These are phyloP conservation scores for Crypturellus tataupa DNA, from an alignment of 2,797 vertebrate genomes.

Conservation along the genomic window DNA sequence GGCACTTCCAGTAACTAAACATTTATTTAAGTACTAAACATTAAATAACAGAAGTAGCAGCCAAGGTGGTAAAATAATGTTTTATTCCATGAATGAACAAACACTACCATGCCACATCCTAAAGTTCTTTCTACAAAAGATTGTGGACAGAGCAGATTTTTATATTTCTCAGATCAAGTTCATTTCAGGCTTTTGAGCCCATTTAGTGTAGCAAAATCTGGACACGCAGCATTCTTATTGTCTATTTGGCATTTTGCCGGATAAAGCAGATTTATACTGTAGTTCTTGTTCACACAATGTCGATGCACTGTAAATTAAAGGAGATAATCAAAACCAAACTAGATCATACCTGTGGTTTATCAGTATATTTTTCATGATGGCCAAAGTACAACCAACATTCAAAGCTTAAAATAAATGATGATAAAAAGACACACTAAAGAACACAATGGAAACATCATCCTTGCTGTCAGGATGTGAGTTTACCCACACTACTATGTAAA, in stretches of 20 bases:
- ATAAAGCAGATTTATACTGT: conserved; percentile 70
- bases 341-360: conserved; percentile 29
- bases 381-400: conserved; percentile 74
- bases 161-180: conserved; percentile 54
- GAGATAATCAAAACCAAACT: conserved; percentile 36
- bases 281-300: conserved; percentile 66
- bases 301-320: conserved; percentile 54
- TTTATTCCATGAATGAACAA: conserved; percentile 91
- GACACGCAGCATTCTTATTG: conserved; percentile 50
- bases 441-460: conserved; percentile 85
- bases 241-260: conserved; percentile 65
- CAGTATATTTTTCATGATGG: conserved; percentile 41
- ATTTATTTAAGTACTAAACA: not conserved
- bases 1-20: not conserved
- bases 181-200: conserved; percentile 43
- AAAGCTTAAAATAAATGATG: conserved; percentile 79
- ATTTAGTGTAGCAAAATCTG: conserved; percentile 42
- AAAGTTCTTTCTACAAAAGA: conserved; percentile 77
- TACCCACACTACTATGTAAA: conserved; percentile 82
- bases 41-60: conserved; percentile 56
- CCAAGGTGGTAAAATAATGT: conserved; percentile 90
- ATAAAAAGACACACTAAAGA: conserved; percentile 81
- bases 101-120: conserved; percentile 89
- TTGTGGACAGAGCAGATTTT: conserved; percentile 75
- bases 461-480: conserved; percentile 83